Percentiles rank a stretch among this genome's conserved stretches.
Evolutionary conservation across 2,888 invertebrate genomes (phyloP).

Genomic region (Chloromyia formosa): DNA sequence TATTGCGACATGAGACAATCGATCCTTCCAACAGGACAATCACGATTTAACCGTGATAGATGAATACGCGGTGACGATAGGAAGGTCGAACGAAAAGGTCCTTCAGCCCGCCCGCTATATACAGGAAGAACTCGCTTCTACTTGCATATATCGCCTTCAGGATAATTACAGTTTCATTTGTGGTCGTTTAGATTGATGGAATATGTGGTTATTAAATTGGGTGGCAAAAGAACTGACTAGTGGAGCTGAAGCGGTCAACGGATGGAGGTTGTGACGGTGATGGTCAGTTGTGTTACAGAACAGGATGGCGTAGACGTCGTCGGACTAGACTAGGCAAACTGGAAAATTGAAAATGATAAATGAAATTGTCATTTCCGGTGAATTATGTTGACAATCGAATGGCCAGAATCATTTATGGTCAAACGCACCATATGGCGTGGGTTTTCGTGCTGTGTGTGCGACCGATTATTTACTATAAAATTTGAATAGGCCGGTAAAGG

Average conservation of each 20-base stretch:
- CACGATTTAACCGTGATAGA: conserved; percentile 30
- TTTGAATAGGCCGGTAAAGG: too few species aligned
- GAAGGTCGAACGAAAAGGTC: conserved; percentile 29
- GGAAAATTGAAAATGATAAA: conserved; percentile 10
- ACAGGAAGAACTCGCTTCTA: neutral
- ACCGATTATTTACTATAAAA: too few species aligned
- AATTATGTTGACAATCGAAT: conserved; percentile 3
- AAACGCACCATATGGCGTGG: too few species aligned
- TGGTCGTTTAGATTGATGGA: conserved; percentile 45
- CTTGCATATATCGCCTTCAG: conserved; percentile 12
- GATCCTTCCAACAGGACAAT: conserved; percentile 18
- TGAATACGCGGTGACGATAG: conserved; percentile 20
- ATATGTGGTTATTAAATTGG: conserved; percentile 39
- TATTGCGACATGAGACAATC: conserved; percentile 1
- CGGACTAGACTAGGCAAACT: neutral
- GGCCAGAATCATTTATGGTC: neutral
- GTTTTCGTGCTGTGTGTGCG: too few species aligned
- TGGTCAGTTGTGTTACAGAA: neutral
- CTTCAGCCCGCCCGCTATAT: too few species aligned
- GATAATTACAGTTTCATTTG: conserved; percentile 48
- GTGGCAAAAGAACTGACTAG: neutral
- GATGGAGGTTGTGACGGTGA: too few species aligned
- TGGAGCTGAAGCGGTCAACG: neutral
- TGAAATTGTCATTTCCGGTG: conserved; percentile 1
- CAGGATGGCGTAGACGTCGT: neutral